Percentiles rank a stretch among this genome's conserved stretches.
Evolutionary conservation across 2,888 invertebrate species (phyloP).

Genomic region (Torymus tubicola): DNA sequence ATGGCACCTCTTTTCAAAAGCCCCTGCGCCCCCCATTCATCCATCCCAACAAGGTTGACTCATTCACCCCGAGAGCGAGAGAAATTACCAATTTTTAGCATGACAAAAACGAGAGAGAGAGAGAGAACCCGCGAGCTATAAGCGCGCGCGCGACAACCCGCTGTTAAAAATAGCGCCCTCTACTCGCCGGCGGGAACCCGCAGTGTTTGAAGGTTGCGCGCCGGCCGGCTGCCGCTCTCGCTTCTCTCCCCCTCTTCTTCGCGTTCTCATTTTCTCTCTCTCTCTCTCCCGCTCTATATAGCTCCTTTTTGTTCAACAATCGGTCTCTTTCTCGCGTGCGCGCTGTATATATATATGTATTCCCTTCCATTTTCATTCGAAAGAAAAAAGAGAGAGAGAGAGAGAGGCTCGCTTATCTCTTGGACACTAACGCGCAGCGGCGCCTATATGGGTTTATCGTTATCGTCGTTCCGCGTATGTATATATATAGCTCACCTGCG

Average conservation of each 20-base stretch:
- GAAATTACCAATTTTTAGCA: not conserved
- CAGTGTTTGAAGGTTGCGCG: slow-evolving; percentile 49
- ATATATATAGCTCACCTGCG: too few relatives aligned
- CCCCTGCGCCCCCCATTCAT: too few relatives aligned
- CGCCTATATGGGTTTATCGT: too few relatives aligned
- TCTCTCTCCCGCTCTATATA: not conserved
- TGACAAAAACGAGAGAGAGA: not conserved
- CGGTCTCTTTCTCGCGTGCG: slow-evolving; percentile 9
- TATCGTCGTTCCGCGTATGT: too few relatives aligned
- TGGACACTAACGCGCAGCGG: too few relatives aligned
- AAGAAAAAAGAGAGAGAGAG: too few relatives aligned
- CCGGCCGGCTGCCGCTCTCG: slow-evolving; percentile 42
- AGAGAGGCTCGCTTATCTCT: too few relatives aligned
- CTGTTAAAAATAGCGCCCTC: slow-evolving; percentile 46
- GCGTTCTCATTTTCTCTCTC: not conserved
- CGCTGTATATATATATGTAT: not conserved
- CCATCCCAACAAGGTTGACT: too few relatives aligned
- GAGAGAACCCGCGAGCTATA: too few relatives aligned
- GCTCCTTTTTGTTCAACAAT: not conserved
- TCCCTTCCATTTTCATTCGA: too few relatives aligned
- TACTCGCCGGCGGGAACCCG: slow-evolving; percentile 26
- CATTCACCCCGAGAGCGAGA: too few relatives aligned
- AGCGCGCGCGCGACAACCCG: not conserved
- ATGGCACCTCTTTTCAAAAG: too few relatives aligned
- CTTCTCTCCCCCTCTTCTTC: not conserved